Percentiles rank a stretch among this genome's conserved stretches.
Conservation (phyloP, 2,888 invertebrate species). For the Electrophaes corylata region DNA sequence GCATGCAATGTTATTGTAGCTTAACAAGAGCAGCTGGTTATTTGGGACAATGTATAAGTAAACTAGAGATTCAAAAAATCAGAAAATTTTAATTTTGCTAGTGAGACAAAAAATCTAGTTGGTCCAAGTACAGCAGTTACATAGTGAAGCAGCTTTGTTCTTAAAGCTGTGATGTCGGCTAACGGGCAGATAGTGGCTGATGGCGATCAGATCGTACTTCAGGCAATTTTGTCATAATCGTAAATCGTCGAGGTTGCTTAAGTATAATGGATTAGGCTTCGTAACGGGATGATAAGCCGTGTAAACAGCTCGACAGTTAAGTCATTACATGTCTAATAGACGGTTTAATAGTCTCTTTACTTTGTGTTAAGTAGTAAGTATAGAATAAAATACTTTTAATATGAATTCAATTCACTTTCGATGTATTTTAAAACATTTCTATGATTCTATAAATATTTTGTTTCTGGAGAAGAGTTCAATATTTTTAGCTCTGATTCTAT, state of each 20-base stretch:
- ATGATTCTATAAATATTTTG: no score
- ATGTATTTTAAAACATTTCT: background rate
- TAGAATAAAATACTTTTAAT: background rate
- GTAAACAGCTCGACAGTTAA: constrained; percentile 39
- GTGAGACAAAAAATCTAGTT: background rate
- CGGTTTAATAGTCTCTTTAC: constrained; percentile 32
- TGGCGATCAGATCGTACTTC: constrained; percentile 32
- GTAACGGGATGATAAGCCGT: constrained; percentile 40
- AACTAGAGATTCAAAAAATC: background rate
- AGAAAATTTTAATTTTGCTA: no score
- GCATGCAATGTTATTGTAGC: constrained; percentile 15
- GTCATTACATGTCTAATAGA: constrained; percentile 36
- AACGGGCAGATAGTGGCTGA: constrained; percentile 31
- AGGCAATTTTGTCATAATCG: constrained; percentile 52
- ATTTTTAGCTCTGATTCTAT: background rate
- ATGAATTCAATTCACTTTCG: background rate
- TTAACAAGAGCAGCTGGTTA: constrained; percentile 5
- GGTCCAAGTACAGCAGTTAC: background rate
- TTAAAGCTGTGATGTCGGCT: constrained; percentile 16
- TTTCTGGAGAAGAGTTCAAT: background rate
- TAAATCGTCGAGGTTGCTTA: constrained; percentile 46
- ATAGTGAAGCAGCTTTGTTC: constrained; percentile 11
- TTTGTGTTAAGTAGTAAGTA: constrained; percentile 1
- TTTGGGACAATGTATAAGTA: background rate
- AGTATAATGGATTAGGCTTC: constrained; percentile 40